Evolutionary conservation across 2,888 invertebrate genomes (phyloP), one percentile per base, ranked within the genome.

Genomic region (Zeuzera pyrina): DNA sequence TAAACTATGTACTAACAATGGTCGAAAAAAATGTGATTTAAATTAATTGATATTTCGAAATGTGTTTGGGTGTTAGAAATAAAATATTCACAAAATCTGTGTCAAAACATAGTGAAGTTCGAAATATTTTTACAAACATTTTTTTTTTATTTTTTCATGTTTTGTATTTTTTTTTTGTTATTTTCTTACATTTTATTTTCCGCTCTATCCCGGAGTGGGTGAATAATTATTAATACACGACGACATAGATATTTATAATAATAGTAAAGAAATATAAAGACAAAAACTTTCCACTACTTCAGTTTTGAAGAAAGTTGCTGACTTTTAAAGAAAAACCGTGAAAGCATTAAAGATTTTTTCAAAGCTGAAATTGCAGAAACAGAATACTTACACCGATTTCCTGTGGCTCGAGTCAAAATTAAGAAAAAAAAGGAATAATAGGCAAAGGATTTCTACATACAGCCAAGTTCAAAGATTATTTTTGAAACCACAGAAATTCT

Each of bases 201-300:
- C 46, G 63, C 70, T 67, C 78, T 68, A 67, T 49, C 76, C 77
- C 78, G 73, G 76, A 71, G 60, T 44, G 71, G 71, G 68, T 49
- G 57, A 61, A 60, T 69, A 61, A 52, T 47, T 47, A 49, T 34
- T 42, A 40, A 43, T 49, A 73, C 77, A 79, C 78, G 78, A 79
- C 81, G 78, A 81, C 78, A 64, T 62, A 67, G 49, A 64, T 52
- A 57, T 43, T 41, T 12, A 31, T 62, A 53, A 54, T 61, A 57
- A 63, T 57, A 59, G 57, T 58, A 53, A 50, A 51, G 57, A 55
- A 58, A 53, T 53, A 57, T 51, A 43, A 38, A 53, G 42, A 40
- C 39, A 43, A 37, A 48, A 43, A 50, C n/a, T 53, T 55, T 43
- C 67, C 69, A 71, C 63, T 35, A 55, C 42, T 39, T 54, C 68